Base-by-base conservation (phyloP, 1,140 invertebrate genomes). In the Micrasema minimum region DNA sequence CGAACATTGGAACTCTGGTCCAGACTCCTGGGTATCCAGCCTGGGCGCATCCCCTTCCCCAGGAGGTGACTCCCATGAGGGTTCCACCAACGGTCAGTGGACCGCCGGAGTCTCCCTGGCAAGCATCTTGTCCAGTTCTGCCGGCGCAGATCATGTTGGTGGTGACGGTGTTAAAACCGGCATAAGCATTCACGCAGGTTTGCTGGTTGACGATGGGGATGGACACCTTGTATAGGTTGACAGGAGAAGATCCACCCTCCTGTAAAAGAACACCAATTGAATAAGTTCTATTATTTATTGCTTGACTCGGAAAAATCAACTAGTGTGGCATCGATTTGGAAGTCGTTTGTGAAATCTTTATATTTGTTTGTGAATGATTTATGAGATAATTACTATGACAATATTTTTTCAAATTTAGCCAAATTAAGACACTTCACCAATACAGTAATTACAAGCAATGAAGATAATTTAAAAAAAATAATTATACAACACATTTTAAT, bases 11-110 rank as follows among this genome's bases (percentile, higher is more conserved):
- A 0, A 88, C 84, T 64, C 87, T 83, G 0, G 87, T 87, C 68
- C 90, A 91, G 2, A 91, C 87, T 1, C 89, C 87, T 0, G 90
- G 90, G 35, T 83, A 83, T 10, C 81, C 77, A 7, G 78, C 72
- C 37, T 77, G 69, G 4, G 83, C 83, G 76, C 84, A 86, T 2
- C 83, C 82, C 7, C 74, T 76, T 6, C 83, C 83, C 76, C 82
- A 86, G 5, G 84, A 85, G 20, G 83, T 82, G 62, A 86, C 77
- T 12, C 84, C 84, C 38, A 81, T 76, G 35, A 85, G 73, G 26
- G 71, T 48, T 38, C 68, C 68, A 11, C 71, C 67, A 0, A 71
- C 61, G 2, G 77, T 66, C 20, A 82, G 69, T 6, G 81, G 80
- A 18, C 81, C 81, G 31, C 81, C 82, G 14, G 77, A 78, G 72